phyloP scores from a whole-genome alignment of 2,888 invertebrate genomes.

The Troglohyphantes excavatus region DNA sequence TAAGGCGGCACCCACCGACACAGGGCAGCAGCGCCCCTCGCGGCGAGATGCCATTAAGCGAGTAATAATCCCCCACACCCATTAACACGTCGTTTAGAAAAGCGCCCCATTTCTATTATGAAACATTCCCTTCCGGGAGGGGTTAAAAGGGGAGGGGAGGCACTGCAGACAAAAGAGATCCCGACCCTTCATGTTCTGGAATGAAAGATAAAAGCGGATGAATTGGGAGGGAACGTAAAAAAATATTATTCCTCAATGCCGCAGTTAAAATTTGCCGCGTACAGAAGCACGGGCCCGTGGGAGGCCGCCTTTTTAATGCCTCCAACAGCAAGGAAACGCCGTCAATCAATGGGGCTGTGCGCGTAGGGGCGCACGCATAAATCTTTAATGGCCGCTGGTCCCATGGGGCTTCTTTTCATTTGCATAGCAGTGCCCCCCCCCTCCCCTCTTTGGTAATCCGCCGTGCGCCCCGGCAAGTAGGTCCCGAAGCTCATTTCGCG shows the following conservation, averaged over 20 bases:
- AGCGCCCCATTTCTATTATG: not conserved
- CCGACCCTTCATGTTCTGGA: not conserved
- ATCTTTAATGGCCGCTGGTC: conserved; percentile 77
- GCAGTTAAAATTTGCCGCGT: conserved; percentile 75
- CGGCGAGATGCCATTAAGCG: conserved; percentile 6
- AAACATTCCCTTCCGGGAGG: conserved; percentile 3
- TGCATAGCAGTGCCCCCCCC: conserved; percentile 59
- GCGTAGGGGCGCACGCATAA: conserved; percentile 65
- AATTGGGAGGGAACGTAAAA: not conserved
- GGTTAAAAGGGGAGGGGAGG: not conserved
- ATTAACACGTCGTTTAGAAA: conserved; percentile 30
- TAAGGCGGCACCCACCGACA: no score
- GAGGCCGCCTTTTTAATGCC: conserved; percentile 72
- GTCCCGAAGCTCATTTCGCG: conserved; percentile 66
- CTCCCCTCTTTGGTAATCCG: conserved; percentile 32
- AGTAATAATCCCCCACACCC: not conserved
- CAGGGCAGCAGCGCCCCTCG: not conserved
- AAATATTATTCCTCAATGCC: conserved; percentile 23
- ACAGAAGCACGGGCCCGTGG: conserved; percentile 6
- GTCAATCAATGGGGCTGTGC: conserved; percentile 76
- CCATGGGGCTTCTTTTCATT: conserved; percentile 77
- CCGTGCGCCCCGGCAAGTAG: conserved; percentile 31
- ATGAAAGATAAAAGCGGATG: conserved; percentile 24
- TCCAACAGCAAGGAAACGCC: conserved; percentile 68
- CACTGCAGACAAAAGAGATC: conserved; percentile 14